These are phyloP conservation scores for Epinephelus cyanopodus DNA, from an alignment of 2,113 vertebrate genomes.

Conservation along the genomic window DNA sequence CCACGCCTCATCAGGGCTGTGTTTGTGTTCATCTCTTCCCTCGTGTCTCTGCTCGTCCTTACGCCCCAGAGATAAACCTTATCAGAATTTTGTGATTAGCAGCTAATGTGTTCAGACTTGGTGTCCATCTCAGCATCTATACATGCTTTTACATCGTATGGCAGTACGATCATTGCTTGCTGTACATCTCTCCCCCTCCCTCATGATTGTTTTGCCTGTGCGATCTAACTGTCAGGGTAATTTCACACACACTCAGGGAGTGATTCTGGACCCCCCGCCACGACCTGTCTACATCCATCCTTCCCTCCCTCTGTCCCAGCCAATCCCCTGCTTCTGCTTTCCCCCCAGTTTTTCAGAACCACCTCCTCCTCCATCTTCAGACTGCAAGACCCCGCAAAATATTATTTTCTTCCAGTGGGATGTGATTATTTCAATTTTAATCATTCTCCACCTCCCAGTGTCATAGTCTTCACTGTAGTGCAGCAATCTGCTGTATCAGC, in stretches of 20 bases:
- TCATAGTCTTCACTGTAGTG: not conserved
- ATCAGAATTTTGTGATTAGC: slow-evolving; percentile 3
- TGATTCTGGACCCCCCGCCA: slow-evolving; percentile 56
- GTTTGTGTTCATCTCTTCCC: not conserved
- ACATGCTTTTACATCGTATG: not conserved
- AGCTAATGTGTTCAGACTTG: not conserved
- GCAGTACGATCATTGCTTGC: not conserved
- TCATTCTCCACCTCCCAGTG: not conserved
- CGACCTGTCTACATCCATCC: slow-evolving; percentile 40
- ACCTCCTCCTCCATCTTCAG: slow-evolving; percentile 5
- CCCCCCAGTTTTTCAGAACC: not conserved
- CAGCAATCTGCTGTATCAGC: not conserved
- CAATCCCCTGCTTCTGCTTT: slow-evolving; percentile 15
- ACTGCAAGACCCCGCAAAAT: not conserved
- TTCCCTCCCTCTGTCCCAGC: slow-evolving; percentile 32
- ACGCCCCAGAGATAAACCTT: slow-evolving; percentile 6
- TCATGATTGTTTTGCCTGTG: slow-evolving; percentile 17
- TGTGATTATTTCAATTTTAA: not conserved
- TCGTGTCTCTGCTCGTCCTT: slow-evolving; percentile 10
- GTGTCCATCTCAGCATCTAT: not conserved
- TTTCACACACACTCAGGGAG: slow-evolving; percentile 56
- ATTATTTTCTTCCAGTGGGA: not conserved
- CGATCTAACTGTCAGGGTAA: slow-evolving; percentile 51
- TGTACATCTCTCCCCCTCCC: not conserved
- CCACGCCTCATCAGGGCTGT: slow-evolving; percentile 49